Evolutionary conservation across 2,888 invertebrate genomes (phyloP), one percentile per base, ranked within the genome.

Genomic region (Trichopria drosophilae): DNA sequence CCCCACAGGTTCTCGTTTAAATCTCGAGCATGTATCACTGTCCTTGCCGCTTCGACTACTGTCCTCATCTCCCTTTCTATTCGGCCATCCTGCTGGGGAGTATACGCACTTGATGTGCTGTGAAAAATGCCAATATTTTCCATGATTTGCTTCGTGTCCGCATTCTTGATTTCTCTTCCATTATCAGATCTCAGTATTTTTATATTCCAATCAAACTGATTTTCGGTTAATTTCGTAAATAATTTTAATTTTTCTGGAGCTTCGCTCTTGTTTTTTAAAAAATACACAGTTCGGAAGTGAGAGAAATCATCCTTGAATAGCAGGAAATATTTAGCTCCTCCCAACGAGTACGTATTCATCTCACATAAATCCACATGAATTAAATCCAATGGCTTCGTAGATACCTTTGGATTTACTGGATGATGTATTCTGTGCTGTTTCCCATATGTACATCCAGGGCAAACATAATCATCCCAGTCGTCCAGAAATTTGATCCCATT

Each of bases 31-130:
- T 55, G 40, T 23, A 61, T 49, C 12, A 39, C 56, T 13, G 65
- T 53, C 34, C 63, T 55, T 16, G 63, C 63, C 43, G 62, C 53
- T 45, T 67, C 65, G 18, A 62, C 60, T 26, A 67, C 49, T 13
- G 63, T 67, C 18, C 66, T 47, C 62, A 66, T 67, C 57, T 67
- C 63, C 31, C 65, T 49, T 50, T 68, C 66, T 31, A 65, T 64
- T 50, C 64, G 39, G 16, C 63, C 64, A 51, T 66, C 67, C 51
- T 67, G 63, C 57, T 67, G 55, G 20, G 64, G 63, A 28, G 63
- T 59, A 44, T 66, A 61, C 5, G 59, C 48, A 44, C 48, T 55
- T 41, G 55, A 55, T 32, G 46, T 43, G 2, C 39, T 45, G 37
- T 60, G 59, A 49, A 57, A 58, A 6, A 66, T 53, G 49, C 62